Base-by-base conservation (phyloP, 1,140 invertebrate species). In the Pogonomyrmex californicus region DNA sequence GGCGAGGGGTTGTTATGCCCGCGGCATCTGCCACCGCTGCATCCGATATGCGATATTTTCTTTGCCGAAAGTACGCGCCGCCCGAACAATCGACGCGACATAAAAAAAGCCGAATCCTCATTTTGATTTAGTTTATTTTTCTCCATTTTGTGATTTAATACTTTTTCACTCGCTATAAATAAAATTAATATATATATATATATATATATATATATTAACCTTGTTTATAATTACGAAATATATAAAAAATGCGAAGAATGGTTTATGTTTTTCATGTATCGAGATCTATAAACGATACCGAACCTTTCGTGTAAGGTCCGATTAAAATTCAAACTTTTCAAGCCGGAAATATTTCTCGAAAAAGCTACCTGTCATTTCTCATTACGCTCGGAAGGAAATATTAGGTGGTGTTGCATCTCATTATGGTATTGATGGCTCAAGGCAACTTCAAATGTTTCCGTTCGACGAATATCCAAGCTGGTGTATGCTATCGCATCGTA, bases 11-110 rank as follows among this genome's bases (percentile, higher is more conserved):
- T 78, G 91, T 93, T 93, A 93, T 92, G 91, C 91, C 76, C 89
- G 85, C 89, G 91, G 90, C 92, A 93, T 93, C 92, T 93, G 92
- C 89, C 87, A 90, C 92, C 87, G 68, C 87, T 87, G 86, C 82
- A 90, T 87, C 90, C 87, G 91, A 93, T 92, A 93, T 92, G 90
- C 75, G 85, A 89, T 90, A 94, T 92, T 93, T 92, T 92, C 92
- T 91, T 93, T 89, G 88, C 73, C 85, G 65, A 60, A 60, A 79
- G 79, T 81, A 51, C 41, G 75, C 44, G 76, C 12, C 49, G 41
- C 71, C 73, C 58, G 36, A 63, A 36, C 30, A 51, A 58, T 82
- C 75, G 75, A 79, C 47, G 60, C 54, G 58, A 47, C 49, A 36
- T 17, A 44, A 77, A 60, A 23, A 68, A 70, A 73, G 82, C 36